phyloP scores from a whole-genome alignment of 1,140 invertebrate genomes.

The Ruditapes philippinarum region DNA sequence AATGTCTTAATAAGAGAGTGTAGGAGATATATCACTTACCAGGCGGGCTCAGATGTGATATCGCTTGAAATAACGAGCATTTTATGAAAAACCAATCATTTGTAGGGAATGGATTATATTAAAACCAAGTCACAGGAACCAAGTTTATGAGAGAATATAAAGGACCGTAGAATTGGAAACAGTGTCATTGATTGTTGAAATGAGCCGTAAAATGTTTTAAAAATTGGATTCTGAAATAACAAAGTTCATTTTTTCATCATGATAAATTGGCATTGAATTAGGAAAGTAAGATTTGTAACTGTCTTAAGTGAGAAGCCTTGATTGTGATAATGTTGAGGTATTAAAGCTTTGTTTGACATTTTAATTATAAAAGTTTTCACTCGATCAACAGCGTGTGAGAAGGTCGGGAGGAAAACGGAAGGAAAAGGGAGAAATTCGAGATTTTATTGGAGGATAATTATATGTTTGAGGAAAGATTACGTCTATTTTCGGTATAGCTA shows the following conservation, averaged over 20 bases:
- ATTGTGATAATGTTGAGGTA: not conserved
- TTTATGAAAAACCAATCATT: not conserved
- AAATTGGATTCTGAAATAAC: not conserved
- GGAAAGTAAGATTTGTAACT: not conserved
- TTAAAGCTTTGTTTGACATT: constrained; percentile 1
- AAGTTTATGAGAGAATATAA: not conserved
- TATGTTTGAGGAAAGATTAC: not conserved
- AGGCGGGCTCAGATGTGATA: not conserved
- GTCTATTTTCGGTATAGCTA: not conserved
- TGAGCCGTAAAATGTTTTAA: too few relatives aligned
- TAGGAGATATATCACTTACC: too few relatives aligned
- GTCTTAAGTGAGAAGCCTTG: not conserved
- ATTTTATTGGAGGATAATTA: not conserved
- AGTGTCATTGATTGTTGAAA: too few relatives aligned
- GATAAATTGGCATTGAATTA: constrained; percentile 12
- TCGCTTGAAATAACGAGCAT: not conserved
- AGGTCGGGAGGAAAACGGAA: not conserved
- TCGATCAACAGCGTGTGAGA: not conserved
- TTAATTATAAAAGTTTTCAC: constrained; percentile 21
- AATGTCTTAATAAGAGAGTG: too few relatives aligned
- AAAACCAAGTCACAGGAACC: not conserved
- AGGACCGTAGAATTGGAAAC: too few relatives aligned
- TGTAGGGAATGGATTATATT: too few relatives aligned
- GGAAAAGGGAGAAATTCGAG: not conserved
- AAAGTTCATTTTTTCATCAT: not conserved